Conservation (phyloP, 2,113 vertebrate genomes). For the Embiotoca jacksoni region DNA sequence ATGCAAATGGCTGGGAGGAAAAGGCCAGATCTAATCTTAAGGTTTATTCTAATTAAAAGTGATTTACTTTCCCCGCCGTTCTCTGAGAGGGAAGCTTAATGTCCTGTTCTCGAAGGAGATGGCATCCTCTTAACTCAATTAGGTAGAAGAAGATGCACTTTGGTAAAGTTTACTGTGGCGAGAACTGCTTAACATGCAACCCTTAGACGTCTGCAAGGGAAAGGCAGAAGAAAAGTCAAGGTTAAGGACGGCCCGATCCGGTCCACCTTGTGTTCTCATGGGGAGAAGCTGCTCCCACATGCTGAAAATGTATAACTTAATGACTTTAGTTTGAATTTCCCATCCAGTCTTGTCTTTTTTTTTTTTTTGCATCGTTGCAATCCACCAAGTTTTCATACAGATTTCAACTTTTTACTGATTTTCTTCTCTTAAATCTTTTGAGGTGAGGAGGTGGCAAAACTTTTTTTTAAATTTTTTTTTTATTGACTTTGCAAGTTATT, state of each 20-base stretch:
- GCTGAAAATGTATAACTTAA: neutral
- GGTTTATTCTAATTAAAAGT: constrained; percentile 86
- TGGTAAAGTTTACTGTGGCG: constrained; percentile 64
- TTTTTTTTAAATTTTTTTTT: neutral
- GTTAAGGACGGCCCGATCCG: constrained; percentile 3
- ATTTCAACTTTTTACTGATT: neutral
- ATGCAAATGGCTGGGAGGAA: constrained; percentile 75
- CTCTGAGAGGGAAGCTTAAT: constrained; percentile 72
- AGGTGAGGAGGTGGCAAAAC: neutral
- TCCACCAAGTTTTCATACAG: neutral
- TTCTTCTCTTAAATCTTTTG: neutral
- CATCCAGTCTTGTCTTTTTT: neutral
- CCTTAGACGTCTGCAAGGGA: constrained; percentile 5
- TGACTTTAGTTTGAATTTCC: neutral
- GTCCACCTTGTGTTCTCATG: neutral
- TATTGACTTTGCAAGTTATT: constrained; percentile 4
- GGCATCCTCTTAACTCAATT: constrained; percentile 71
- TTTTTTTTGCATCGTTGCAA: neutral
- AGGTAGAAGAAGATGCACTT: constrained; percentile 69
- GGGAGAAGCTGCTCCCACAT: neutral
- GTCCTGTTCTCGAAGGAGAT: constrained; percentile 76
- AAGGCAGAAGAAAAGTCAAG: constrained; percentile 54
- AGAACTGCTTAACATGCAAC: constrained; percentile 47
- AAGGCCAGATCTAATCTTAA: constrained; percentile 82
- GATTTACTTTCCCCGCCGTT: constrained; percentile 74